Percentiles rank a stretch among this genome's conserved stretches.
Evolutionary conservation across 2,888 invertebrate genomes (phyloP).

Genomic region (Chirona hameri): DNA sequence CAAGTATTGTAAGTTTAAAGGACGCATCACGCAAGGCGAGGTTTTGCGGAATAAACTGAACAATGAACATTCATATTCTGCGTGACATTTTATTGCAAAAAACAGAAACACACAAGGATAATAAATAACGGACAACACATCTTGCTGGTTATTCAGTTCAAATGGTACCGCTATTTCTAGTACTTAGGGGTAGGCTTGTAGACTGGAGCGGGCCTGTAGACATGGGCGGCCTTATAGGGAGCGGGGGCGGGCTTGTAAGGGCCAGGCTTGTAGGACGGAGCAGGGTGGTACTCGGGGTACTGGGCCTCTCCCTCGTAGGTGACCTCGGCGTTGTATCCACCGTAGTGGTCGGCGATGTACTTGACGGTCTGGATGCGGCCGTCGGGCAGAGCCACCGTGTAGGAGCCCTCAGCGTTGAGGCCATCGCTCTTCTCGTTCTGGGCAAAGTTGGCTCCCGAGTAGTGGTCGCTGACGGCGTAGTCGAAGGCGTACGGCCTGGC

Average conservation of each 20-base stretch:
- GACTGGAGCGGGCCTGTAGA: not conserved
- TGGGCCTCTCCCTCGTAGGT: constrained; percentile 66
- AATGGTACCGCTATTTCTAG: not conserved
- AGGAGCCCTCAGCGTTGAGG: constrained; percentile 60
- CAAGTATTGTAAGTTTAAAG: too few species aligned
- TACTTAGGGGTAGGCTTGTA: not conserved
- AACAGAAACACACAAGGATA: too few species aligned
- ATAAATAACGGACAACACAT: too few species aligned
- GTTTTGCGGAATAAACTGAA: too few species aligned
- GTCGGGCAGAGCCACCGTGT: constrained; percentile 64
- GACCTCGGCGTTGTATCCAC: constrained; percentile 84
- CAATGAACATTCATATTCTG: too few species aligned
- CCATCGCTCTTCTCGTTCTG: constrained; percentile 63
- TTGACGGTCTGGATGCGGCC: constrained; percentile 79
- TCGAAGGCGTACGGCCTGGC: constrained; percentile 57
- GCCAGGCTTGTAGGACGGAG: constrained; percentile 3
- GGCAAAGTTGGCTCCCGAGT: constrained; percentile 58
- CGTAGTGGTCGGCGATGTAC: constrained; percentile 81
- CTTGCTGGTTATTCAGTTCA: too few species aligned
- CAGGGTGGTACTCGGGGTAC: constrained; percentile 53
- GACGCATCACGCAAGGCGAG: too few species aligned
- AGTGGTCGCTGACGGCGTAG: constrained; percentile 61
- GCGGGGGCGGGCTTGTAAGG: not conserved
- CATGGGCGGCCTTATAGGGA: not conserved
- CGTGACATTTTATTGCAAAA: too few species aligned